Base-by-base conservation (phyloP, 2,113 vertebrate species). In the Tretioscincus oriximinensis region DNA sequence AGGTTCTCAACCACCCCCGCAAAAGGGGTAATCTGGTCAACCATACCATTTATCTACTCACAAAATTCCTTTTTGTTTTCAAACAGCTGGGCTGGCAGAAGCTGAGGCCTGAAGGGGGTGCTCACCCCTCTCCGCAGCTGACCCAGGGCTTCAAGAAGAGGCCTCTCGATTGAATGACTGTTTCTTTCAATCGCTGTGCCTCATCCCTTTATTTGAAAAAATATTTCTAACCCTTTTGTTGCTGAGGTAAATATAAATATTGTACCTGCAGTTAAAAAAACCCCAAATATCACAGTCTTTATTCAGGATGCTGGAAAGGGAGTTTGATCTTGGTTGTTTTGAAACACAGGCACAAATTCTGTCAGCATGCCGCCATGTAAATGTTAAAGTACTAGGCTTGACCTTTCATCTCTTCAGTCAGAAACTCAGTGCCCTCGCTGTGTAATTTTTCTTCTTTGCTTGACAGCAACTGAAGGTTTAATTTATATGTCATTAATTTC, bases 401-500 rank as follows among this genome's bases (percentile, higher is more conserved):
- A 81, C 63, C 64, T 29, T 75, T 90, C 80, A 78, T 78, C 67
- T 91, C 71, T 81, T 18, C 76, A 12, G 24, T 4, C 18, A 70
- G 83, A 86, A 91, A 80, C 71, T 28, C 7, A 76, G 12, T 26
- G 41, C 73, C 26, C 65, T n/a, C 78, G 65, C n/a, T 16, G 51
- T 81, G 73, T 67, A 82, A 31, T 69, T 88, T 85, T 88, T 89
- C 66, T 68, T 87, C 3, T 80, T 89, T 81, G 64, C 18, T 31
- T 85, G 75, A 92, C 81, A 60, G 10, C 51, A 89, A 83, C 85
- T 66, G 89, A 88, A 91, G 70, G 74, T 41, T 89, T 81, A 77
- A 47, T 90, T 78, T 49, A 45, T 82, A 64, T 84, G 77, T 89
- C 87, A 63, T 20, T 88, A 58, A 74, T 72, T 74, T 86, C 82